phyloP scores from a whole-genome alignment of 2,797 vertebrate species.

The Poeciliopsis gracilis region DNA sequence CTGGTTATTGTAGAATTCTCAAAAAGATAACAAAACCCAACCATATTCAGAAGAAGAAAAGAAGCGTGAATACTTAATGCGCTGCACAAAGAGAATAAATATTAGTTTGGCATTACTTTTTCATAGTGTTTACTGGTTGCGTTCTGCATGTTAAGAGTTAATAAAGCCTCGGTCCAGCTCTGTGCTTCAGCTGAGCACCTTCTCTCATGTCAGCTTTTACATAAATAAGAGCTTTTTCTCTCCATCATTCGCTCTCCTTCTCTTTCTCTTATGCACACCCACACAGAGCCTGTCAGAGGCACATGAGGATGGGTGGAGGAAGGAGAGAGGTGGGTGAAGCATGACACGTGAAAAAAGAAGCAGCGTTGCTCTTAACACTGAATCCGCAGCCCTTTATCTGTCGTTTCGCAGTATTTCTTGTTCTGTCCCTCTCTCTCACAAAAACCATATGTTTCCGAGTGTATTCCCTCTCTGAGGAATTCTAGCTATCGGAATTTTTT shows the following conservation, averaged over 20 bases:
- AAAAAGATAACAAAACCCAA: background rate
- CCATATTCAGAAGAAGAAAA: background rate
- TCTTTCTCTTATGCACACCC: conserved; percentile 80
- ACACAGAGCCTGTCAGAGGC: conserved; percentile 82
- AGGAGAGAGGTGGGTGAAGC: conserved; percentile 78
- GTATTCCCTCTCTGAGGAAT: conserved; percentile 35
- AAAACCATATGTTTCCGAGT: conserved; percentile 23
- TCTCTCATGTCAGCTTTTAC: conserved; percentile 79
- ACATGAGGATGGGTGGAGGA: conserved; percentile 79
- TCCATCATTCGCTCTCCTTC: conserved; percentile 71
- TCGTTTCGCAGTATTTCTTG: conserved; percentile 48
- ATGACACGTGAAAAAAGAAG: conserved; percentile 79
- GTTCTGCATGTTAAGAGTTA: conserved; percentile 59
- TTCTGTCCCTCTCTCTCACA: conserved; percentile 16
- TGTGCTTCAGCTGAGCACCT: conserved; percentile 71
- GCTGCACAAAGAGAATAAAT: background rate
- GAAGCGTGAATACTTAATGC: background rate
- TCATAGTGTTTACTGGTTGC: conserved; percentile 25
- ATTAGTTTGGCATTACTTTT: background rate
- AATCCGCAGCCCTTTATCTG: conserved; percentile 66
- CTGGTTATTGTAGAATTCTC: background rate
- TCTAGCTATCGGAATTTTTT: conserved; percentile 34
- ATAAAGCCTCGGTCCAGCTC: conserved; percentile 59
- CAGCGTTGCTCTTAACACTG: conserved; percentile 66
- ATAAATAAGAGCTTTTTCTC: conserved; percentile 81